These are phyloP conservation scores for Abrostola triplasia DNA, from an alignment of 2,888 invertebrate genomes.

Conservation along the genomic window DNA sequence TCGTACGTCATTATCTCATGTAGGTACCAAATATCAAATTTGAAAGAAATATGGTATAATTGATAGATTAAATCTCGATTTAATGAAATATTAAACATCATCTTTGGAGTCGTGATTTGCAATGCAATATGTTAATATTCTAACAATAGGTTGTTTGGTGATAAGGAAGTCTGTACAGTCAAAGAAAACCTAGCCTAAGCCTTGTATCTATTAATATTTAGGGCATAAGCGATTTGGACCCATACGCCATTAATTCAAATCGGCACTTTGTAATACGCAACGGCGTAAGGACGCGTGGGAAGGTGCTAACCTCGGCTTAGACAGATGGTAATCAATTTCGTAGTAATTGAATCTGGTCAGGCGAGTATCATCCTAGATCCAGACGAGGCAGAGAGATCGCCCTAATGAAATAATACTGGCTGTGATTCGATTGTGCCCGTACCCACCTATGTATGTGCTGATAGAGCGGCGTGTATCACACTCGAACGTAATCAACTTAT, in stretches of 20 bases:
- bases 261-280: conserved; percentile 39
- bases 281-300: conserved; percentile 49
- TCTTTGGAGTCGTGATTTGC: no score
- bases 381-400: conserved; percentile 58
- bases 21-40: no score
- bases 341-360: conserved; percentile 82
- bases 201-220: conserved; percentile 23
- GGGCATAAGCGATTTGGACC: conserved; percentile 18
- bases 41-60: no score
- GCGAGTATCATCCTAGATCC: conserved; percentile 73
- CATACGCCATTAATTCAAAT: conserved; percentile 37
- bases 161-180: no score
- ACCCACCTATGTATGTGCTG: conserved; percentile 31
- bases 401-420: conserved; percentile 73
- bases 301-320: conserved; percentile 71
- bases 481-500: conserved; percentile 16
- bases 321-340: conserved; percentile 79
- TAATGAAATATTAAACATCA: no score
- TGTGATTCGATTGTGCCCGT: conserved; percentile 64
- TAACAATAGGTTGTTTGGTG: no score
- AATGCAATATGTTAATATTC: no score
- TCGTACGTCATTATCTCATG: no score
- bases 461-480: conserved; percentile 15
- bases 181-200: neutral
- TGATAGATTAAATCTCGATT: no score